Evolutionary conservation across 2,888 invertebrate genomes (phyloP).

Genomic region (Neoaliturus tenellus): DNA sequence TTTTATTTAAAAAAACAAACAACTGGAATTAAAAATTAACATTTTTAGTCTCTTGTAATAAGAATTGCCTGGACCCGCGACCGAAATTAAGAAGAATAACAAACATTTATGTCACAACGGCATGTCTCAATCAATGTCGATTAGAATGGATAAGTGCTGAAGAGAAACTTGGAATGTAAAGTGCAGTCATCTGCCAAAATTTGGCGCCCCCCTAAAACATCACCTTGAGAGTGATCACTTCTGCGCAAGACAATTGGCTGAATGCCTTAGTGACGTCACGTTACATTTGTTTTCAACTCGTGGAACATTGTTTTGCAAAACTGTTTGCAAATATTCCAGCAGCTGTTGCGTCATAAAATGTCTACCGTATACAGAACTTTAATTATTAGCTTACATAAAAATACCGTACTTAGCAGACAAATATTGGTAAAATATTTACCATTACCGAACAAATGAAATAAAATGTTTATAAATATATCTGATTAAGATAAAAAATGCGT

Average conservation of each 20-base stretch:
- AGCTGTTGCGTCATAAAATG: too few relatives aligned
- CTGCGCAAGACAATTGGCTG: background rate
- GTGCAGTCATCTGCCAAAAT: conserved; percentile 16
- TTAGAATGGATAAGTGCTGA: background rate
- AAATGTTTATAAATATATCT: too few relatives aligned
- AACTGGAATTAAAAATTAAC: background rate
- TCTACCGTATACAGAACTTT: too few relatives aligned
- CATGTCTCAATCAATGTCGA: background rate
- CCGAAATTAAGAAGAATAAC: background rate
- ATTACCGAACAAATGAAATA: too few relatives aligned
- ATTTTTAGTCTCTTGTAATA: background rate
- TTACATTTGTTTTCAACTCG: too few relatives aligned
- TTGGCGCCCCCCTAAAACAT: conserved; percentile 2
- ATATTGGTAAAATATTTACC: too few relatives aligned
- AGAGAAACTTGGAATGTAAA: conserved; percentile 1
- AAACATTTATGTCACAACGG: background rate
- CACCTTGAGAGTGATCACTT: background rate
- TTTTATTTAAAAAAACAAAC: background rate
- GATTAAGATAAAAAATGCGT: too few relatives aligned
- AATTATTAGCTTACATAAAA: too few relatives aligned
- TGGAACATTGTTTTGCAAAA: too few relatives aligned
- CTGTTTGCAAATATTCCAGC: too few relatives aligned
- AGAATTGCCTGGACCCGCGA: background rate
- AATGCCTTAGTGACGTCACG: background rate
- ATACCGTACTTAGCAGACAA: too few relatives aligned